Conservation (phyloP, 2,888 invertebrate species). For the Drosophila mettleri region DNA sequence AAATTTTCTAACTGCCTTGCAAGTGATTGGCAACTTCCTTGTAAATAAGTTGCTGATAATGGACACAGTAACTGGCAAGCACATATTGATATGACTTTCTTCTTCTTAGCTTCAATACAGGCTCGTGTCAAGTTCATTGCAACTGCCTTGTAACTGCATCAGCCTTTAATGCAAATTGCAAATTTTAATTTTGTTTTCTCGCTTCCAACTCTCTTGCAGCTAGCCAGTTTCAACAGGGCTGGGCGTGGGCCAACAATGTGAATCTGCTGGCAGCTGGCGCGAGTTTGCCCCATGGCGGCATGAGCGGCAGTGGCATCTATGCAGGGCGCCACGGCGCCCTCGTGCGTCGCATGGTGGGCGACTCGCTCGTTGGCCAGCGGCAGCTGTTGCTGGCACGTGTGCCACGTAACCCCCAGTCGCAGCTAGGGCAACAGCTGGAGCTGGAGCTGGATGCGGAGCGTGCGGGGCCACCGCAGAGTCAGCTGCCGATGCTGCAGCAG, state of each 20-base stretch:
- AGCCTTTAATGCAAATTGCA: not conserved
- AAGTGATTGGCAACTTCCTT: not conserved
- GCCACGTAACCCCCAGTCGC: conserved; percentile 35
- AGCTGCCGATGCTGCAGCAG: conserved; percentile 66
- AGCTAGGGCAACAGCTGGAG: not conserved
- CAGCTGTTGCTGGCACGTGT: conserved; percentile 78
- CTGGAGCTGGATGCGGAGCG: conserved; percentile 26
- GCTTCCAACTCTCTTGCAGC: conserved; percentile 77
- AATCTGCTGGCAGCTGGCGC: conserved; percentile 88
- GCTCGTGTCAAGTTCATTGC: not conserved
- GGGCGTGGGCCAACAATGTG: conserved; percentile 87
- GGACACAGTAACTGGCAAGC: not conserved
- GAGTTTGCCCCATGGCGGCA: conserved; percentile 86
- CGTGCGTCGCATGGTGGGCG: conserved; percentile 74
- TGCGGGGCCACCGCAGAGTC: conserved; percentile 9
- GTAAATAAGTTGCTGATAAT: not conserved
- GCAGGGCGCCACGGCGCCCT: conserved; percentile 80
- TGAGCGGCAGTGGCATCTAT: conserved; percentile 88
- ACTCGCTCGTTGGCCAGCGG: conserved; percentile 48
- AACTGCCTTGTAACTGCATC: not conserved
- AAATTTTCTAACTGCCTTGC: not conserved
- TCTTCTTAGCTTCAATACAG: not conserved
- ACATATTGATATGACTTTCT: not conserved
- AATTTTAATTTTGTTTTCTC: not conserved
- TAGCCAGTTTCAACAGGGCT: conserved; percentile 87